Percentiles rank a stretch among this genome's conserved stretches.
phyloP scores from a whole-genome alignment of 30 jellyfish, hydroid and myxozoan species.

The Hydra vulgaris region DNA sequence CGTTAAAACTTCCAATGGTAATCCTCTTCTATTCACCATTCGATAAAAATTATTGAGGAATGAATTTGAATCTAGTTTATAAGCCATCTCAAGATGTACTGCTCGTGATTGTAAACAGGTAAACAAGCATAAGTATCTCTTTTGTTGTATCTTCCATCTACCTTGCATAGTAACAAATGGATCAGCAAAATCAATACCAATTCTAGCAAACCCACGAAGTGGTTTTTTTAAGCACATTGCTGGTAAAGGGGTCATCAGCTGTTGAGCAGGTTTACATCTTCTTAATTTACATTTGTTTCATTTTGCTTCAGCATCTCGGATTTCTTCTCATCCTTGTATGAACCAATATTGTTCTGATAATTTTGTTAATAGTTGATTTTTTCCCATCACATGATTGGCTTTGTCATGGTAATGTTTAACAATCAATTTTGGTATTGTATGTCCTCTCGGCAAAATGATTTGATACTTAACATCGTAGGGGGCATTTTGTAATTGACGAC shows the following conservation, averaged over 20 bases:
- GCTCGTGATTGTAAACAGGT: slow-evolving; percentile 13
- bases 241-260: background rate
- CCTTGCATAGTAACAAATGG: slow-evolving; percentile 18
- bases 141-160: background rate
- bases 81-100: slow-evolving; percentile 19
- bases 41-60: slow-evolving; percentile 1
- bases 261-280: background rate
- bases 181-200: slow-evolving; percentile 3
- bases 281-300: background rate
- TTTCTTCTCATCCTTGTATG: slow-evolving; percentile 7
- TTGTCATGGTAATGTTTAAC: background rate
- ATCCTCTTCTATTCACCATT: background rate
- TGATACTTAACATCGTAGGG: background rate
- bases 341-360: slow-evolving; percentile 11
- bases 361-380: slow-evolving; percentile 8
- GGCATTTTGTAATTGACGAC: too few species aligned
- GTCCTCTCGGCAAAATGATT: slow-evolving; percentile 4
- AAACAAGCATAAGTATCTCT: slow-evolving; percentile 8
- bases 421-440: too few species aligned
- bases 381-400: background rate
- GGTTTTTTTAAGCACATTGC: background rate
- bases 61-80: slow-evolving; percentile 17
- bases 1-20: background rate
- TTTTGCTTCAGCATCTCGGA: too few species aligned
- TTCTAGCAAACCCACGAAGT: background rate